phyloP scores from a whole-genome alignment of 2,888 invertebrate species.

The Halocaridina rubra region DNA sequence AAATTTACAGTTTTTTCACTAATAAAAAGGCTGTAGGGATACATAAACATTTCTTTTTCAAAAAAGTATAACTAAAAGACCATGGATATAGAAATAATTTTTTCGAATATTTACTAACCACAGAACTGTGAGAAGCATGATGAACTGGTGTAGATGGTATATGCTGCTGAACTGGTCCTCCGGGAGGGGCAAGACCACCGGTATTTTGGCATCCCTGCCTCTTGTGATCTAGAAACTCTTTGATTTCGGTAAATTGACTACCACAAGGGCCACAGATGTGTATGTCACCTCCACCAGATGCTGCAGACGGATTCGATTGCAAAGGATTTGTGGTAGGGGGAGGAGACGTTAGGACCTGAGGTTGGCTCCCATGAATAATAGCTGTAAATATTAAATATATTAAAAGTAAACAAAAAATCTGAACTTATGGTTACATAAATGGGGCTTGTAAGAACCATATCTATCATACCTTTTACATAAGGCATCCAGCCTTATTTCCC shows the following conservation, averaged over 20 bases:
- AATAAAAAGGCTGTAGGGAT: too few species aligned
- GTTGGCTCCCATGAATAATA: background rate
- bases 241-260: constrained; percentile 44
- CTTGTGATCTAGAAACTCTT: constrained; percentile 45
- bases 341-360: background rate
- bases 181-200: background rate
- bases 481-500: too few species aligned
- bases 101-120: too few species aligned
- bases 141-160: background rate
- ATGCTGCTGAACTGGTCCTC: background rate
- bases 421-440: too few species aligned
- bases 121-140: background rate
- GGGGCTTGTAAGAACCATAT: too few species aligned
- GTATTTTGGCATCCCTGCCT: constrained; percentile 36
- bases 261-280: constrained; percentile 48
- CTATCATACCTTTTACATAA: too few species aligned
- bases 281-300: constrained; percentile 11
- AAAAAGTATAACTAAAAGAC: too few species aligned
- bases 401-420: too few species aligned
- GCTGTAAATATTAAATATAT: too few species aligned
- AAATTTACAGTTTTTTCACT: too few species aligned
- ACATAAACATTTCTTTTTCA: too few species aligned
- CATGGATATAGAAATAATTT: too few species aligned
- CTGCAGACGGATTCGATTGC: background rate
- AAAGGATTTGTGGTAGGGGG: background rate